These are phyloP conservation scores for Podarcis lilfordi DNA, from an alignment of 2,797 vertebrate species.

Conservation along the genomic window DNA sequence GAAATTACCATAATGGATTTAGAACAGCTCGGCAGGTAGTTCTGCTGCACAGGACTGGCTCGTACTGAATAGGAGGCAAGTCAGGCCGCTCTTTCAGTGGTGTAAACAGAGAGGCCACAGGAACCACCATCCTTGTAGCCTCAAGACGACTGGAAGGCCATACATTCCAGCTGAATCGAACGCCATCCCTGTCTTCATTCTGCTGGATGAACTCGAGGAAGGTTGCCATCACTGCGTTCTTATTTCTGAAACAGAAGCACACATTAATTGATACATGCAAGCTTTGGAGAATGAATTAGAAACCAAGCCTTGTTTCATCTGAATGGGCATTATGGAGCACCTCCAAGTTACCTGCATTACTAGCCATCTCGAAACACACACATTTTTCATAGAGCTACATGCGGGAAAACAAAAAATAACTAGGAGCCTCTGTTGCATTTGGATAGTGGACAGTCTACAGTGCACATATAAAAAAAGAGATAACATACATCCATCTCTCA, in stretches of 20 bases:
- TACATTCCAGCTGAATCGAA: constrained; percentile 98
- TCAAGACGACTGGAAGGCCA: constrained; percentile 97
- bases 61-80: constrained; percentile 95
- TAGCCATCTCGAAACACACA: neutral
- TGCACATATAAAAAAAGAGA: neutral
- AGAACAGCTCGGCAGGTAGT: constrained; percentile 95
- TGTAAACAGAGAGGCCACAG: constrained; percentile 90
- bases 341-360: neutral
- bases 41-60: constrained; percentile 94
- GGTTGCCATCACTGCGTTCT: constrained; percentile 86
- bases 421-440: neutral
- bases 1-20: constrained; percentile 92
- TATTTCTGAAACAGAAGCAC: constrained; percentile 66
- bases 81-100: constrained; percentile 91
- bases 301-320: constrained; percentile 22
- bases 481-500: neutral
- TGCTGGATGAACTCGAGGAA: constrained; percentile 97
- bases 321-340: too few species aligned
- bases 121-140: constrained; percentile 96
- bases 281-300: constrained; percentile 15
- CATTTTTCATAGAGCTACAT: neutral
- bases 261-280: constrained; percentile 36
- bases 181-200: constrained; percentile 95
- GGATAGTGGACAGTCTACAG: neutral
- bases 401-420: constrained; percentile 19